Evolutionary conservation across 2,797 vertebrate species (phyloP).

Genomic region (Linurgus olivaceus): DNA sequence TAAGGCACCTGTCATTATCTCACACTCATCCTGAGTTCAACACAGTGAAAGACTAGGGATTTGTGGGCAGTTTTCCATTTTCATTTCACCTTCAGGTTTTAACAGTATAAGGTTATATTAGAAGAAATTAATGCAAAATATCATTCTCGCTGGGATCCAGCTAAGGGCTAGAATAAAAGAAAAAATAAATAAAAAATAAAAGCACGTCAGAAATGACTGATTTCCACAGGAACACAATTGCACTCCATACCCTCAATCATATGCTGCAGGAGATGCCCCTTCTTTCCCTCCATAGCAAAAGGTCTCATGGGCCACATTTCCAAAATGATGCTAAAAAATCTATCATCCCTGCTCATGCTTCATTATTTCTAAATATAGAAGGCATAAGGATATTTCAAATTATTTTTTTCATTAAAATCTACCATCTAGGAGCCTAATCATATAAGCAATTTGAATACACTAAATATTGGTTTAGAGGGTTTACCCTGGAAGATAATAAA

Average conservation of each 20-base stretch:
- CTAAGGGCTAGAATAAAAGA: not conserved
- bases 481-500: not conserved
- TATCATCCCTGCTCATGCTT: not conserved
- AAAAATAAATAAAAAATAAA: not conserved
- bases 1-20: constrained; percentile 60
- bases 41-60: constrained; percentile 21
- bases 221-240: not conserved
- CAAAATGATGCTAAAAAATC: not conserved
- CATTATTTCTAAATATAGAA: not conserved
- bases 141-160: not conserved
- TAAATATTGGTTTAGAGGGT: not conserved
- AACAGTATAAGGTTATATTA: not conserved
- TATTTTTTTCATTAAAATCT: not conserved
- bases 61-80: constrained; percentile 7
- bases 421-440: not conserved
- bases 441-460: not conserved
- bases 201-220: not conserved
- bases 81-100: not conserved
- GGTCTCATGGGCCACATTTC: not conserved
- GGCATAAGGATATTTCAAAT: not conserved
- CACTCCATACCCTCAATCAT: not conserved
- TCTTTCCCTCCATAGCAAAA: not conserved
- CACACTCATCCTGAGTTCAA: constrained; percentile 6
- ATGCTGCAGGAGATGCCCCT: not conserved
- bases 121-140: not conserved